A percentile compares a stretch with the other conserved stretches of the same genome.
phyloP scores from a whole-genome alignment of 35 echinoderm and acorn worm species.

The Ptychodera flava region DNA sequence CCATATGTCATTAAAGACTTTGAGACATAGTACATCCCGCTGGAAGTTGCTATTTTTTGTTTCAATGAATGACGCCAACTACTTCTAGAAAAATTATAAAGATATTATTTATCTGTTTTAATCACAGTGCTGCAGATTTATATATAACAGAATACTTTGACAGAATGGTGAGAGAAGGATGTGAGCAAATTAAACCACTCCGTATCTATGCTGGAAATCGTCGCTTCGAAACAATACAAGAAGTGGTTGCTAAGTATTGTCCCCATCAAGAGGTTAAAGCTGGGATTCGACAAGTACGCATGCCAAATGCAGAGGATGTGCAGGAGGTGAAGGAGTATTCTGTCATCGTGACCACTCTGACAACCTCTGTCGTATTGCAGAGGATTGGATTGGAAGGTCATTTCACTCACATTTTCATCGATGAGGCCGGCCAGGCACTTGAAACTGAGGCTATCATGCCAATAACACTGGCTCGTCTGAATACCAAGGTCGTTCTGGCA shows the following conservation, averaged over 20 bases:
- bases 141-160: conserved; percentile 63
- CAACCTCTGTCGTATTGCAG: conserved; percentile 40
- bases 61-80: too few species aligned
- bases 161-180: conserved; percentile 14
- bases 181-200: conserved; percentile 14
- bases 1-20: too few species aligned
- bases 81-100: too few species aligned
- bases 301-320: not conserved
- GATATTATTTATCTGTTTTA: too few species aligned
- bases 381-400: conserved; percentile 28
- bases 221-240: conserved; percentile 16
- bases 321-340: not conserved
- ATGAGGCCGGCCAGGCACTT: conserved; percentile 85
- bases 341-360: conserved; percentile 69
- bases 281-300: not conserved
- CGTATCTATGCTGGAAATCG: conserved; percentile 46
- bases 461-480: conserved; percentile 42
- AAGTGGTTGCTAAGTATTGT: conserved; percentile 32
- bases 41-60: too few species aligned
- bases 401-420: conserved; percentile 89
- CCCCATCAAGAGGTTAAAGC: not conserved
- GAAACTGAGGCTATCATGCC: conserved; percentile 82
- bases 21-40: too few species aligned
- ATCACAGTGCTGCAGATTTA: conserved; percentile 74
- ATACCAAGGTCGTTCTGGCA: conserved; percentile 70